Evolutionary conservation across 2,888 invertebrate genomes (phyloP).

Genomic region (Hipparchia semele): DNA sequence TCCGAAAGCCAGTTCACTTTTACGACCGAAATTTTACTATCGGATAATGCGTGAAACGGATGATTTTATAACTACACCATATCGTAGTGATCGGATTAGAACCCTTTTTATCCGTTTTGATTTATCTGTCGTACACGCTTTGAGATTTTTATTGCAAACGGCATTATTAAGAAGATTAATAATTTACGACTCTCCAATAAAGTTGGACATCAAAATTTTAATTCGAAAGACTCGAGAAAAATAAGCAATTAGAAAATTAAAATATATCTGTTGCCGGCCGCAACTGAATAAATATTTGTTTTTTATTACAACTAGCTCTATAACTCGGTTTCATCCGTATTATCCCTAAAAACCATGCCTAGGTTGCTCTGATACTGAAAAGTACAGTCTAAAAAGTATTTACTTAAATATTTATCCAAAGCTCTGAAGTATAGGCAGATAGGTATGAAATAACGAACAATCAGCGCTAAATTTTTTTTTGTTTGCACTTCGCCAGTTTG

Average conservation of each 20-base stretch:
- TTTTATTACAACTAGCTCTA: conserved; percentile 17
- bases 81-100: conserved; percentile 70
- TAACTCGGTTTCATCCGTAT: neutral
- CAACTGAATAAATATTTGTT: conserved; percentile 30
- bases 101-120: conserved; percentile 68
- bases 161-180: conserved; percentile 44
- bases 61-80: conserved; percentile 67
- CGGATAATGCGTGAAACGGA: conserved; percentile 75
- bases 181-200: conserved; percentile 43
- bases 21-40: conserved; percentile 63
- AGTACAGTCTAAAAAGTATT: too few relatives aligned
- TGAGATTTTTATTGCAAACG: conserved; percentile 44
- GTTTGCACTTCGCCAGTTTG: too few relatives aligned
- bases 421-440: too few relatives aligned
- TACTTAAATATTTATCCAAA: too few relatives aligned
- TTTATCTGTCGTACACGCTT: conserved; percentile 60
- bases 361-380: too few relatives aligned
- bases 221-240: conserved; percentile 27
- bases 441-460: too few relatives aligned
- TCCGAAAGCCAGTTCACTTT: conserved; percentile 53
- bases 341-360: neutral
- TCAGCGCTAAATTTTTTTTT: too few relatives aligned
- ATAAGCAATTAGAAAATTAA: conserved; percentile 31
- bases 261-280: conserved; percentile 10
- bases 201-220: conserved; percentile 41